A percentile compares a stretch with the other conserved stretches of the same genome.
Evolutionary conservation across 2,888 invertebrate species (phyloP).

Genomic region (Melinaea marsaeus): DNA sequence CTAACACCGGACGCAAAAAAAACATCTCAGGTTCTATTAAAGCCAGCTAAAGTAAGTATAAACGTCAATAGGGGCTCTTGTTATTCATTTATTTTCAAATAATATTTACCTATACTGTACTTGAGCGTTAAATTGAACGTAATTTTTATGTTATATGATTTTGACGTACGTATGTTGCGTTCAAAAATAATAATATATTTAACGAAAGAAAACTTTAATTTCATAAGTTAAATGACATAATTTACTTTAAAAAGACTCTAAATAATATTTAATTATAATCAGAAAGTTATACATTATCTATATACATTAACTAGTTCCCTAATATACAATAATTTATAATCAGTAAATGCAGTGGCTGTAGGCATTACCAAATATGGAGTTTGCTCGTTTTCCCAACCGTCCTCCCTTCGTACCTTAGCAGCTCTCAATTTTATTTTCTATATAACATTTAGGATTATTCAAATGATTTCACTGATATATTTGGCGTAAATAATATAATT

Average conservation of each 20-base stretch:
- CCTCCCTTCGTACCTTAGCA: slow-evolving; percentile 77
- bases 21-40: slow-evolving; percentile 34
- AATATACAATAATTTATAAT: slow-evolving; percentile 43
- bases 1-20: slow-evolving; percentile 41
- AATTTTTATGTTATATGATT: slow-evolving; percentile 28
- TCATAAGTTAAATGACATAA: slow-evolving; percentile 20
- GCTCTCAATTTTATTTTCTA: slow-evolving; percentile 73
- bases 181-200: slow-evolving; percentile 45
- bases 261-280: slow-evolving; percentile 20
- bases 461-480: slow-evolving; percentile 73
- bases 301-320: slow-evolving; percentile 12
- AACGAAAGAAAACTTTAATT: slow-evolving; percentile 38
- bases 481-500: slow-evolving; percentile 62
- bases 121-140: slow-evolving; percentile 38
- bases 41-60: slow-evolving; percentile 49
- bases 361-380: slow-evolving; percentile 84
- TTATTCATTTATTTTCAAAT: background rate
- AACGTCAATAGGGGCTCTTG: background rate
- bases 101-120: background rate
- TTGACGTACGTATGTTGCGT: slow-evolving; percentile 47
- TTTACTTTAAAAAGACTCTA: slow-evolving; percentile 10
- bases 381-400: slow-evolving; percentile 80
- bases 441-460: slow-evolving; percentile 60
- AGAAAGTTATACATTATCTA: slow-evolving; percentile 9
- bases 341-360: slow-evolving; percentile 65